Evolutionary conservation across 2,797 vertebrate genomes (phyloP).

Genomic region (Austrolebias charrua): DNA sequence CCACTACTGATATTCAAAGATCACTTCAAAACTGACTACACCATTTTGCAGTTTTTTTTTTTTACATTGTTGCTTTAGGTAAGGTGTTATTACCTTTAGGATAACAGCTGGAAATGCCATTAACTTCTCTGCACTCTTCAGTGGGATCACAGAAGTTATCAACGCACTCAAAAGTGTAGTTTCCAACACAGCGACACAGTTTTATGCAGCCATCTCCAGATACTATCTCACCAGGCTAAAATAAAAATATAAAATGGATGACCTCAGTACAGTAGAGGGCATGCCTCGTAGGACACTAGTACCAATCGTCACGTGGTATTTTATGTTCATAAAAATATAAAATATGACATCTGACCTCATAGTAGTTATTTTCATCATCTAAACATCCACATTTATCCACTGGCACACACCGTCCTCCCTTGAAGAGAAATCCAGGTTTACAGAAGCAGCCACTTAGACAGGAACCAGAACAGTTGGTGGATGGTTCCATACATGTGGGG

Average conservation of each 20-base stretch:
- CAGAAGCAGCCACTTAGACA: constrained; percentile 81
- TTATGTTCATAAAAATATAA: not conserved
- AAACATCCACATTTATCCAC: constrained; percentile 78
- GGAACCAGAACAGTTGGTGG: constrained; percentile 71
- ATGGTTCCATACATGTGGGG: constrained; percentile 76
- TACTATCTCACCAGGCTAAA: constrained; percentile 70
- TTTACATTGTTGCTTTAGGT: not conserved
- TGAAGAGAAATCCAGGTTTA: constrained; percentile 81
- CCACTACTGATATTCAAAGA: too few relatives aligned
- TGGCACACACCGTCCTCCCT: constrained; percentile 68
- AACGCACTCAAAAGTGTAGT: constrained; percentile 79
- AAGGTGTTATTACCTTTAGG: constrained; percentile 72
- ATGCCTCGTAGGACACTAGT: not conserved
- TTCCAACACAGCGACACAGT: constrained; percentile 77
- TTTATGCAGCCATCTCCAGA: constrained; percentile 75
- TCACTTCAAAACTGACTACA: too few relatives aligned
- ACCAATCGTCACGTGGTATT: not conserved
- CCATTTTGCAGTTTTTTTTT: not conserved
- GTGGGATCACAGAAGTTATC: constrained; percentile 75
- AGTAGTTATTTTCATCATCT: constrained; percentile 77
- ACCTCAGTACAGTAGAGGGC: too few relatives aligned
- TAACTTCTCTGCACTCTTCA: constrained; percentile 77
- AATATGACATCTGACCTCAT: constrained; percentile 66
- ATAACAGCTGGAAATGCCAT: constrained; percentile 74
- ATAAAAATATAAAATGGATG: constrained; percentile 5